Evolutionary conservation across 2,888 invertebrate genomes (phyloP), one percentile per base, ranked within the genome.

Genomic region (Cheilosia variabilis): DNA sequence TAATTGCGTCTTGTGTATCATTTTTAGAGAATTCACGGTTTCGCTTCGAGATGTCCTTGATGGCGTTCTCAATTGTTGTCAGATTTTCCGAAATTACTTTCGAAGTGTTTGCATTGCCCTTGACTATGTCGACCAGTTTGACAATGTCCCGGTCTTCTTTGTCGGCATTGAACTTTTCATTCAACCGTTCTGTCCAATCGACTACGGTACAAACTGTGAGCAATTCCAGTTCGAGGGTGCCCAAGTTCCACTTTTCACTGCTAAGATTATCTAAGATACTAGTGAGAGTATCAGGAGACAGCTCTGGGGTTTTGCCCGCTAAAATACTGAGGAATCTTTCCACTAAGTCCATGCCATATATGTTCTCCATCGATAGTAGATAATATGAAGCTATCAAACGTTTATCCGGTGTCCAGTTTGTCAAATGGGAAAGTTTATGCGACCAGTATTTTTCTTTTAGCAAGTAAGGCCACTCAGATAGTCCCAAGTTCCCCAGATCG

Each of bases 391-490:
- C 22, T 15, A 19, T 15, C 24, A 22, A 27, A 24, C 0, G 13
- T 15, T 24, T 10, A 10, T 10, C 10, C 1, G 15, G 15, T 24
- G 22, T 22, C 19, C 34, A 58, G 34, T 4, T 13, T 19, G 19
- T 5, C n/a, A 58, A 17, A 19, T 58, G 10, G 1, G 13, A 13
- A 10, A 58, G 37, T 34, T 37, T 58, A 17, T 37, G 15, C 0
- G 17, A 37, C 57, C 57, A 58, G 19, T 58, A 58, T 37, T 58
- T 58, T 58, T 37, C 57, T 58, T 58, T 58, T 1, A 58, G 37
- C 17, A n/a, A 10, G 10, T 58, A 58, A n/a, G 37, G 34, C 57
- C 57, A 58, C 34, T 58, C 57, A 22, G 57, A 17, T 9, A 58
- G 19, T 13, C 37, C 57, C 4, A 58, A 10, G 19, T 37, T 19